phyloP scores from a whole-genome alignment of 1,140 invertebrate genomes.

The Leptinotarsa texana region DNA sequence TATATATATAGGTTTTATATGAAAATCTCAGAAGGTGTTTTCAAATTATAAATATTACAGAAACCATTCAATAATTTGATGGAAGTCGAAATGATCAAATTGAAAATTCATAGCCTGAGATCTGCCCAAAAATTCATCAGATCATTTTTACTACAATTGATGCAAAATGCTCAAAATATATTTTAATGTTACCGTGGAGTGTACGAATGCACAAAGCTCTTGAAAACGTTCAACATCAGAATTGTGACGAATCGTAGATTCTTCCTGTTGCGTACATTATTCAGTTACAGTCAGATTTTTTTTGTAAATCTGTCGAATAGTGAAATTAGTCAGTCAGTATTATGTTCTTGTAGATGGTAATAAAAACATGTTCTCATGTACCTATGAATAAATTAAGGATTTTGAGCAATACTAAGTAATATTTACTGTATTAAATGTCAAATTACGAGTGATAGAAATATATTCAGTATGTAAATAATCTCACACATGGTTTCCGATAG shows the following conservation, averaged over 20 bases:
- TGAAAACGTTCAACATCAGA: background rate
- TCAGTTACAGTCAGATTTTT: background rate
- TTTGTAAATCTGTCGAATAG: background rate
- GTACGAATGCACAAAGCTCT: background rate
- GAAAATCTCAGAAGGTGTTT: too few species aligned
- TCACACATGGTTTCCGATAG: background rate
- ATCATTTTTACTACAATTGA: too few species aligned
- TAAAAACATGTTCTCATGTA: slow-evolving; percentile 19
- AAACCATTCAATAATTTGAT: too few species aligned
- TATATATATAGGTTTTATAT: too few species aligned
- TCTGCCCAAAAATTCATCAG: too few species aligned
- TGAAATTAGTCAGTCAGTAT: slow-evolving; percentile 8
- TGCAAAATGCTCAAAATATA: too few species aligned
- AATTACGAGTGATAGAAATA: slow-evolving; percentile 54
- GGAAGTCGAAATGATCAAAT: too few species aligned
- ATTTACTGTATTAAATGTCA: slow-evolving; percentile 53
- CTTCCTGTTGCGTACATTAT: background rate
- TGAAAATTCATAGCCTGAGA: too few species aligned
- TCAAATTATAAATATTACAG: too few species aligned
- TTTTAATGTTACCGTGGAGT: too few species aligned
- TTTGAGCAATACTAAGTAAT: slow-evolving; percentile 54
- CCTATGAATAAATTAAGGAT: slow-evolving; percentile 41
- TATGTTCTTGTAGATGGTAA: slow-evolving; percentile 26
- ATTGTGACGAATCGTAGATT: too few species aligned
- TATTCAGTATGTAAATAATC: slow-evolving; percentile 21